Percentiles rank a stretch among this genome's conserved stretches.
These are phyloP conservation scores for Dascyllus trimaculatus DNA, from an alignment of 2,113 vertebrate species.

Conservation along the genomic window DNA sequence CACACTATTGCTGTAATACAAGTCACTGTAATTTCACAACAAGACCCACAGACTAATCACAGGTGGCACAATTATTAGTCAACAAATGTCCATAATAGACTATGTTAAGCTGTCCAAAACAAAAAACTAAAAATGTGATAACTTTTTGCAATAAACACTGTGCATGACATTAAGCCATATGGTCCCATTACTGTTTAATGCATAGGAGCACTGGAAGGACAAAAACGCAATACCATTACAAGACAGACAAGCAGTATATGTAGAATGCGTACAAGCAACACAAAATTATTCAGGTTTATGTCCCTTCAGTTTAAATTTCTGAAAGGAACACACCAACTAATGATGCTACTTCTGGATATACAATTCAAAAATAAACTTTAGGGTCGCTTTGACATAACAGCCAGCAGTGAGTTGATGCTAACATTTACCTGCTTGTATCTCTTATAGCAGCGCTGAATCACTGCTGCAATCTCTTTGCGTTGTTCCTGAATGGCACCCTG, in stretches of 20 bases:
- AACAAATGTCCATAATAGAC: not conserved
- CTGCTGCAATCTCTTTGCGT: constrained; percentile 94
- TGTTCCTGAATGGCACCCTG: constrained; percentile 96
- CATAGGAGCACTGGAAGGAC: not conserved
- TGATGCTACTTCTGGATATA: not conserved
- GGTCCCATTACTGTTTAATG: not conserved
- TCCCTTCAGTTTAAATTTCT: not conserved
- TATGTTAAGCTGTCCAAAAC: too few species aligned
- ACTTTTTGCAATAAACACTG: not conserved
- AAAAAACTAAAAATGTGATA: not conserved
- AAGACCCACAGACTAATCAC: not conserved
- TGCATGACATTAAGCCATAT: not conserved
- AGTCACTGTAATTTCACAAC: too few species aligned
- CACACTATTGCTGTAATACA: too few species aligned
- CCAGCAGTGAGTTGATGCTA: constrained; percentile 13
- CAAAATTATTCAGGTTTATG: not conserved
- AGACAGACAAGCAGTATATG: not conserved
- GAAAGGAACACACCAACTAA: not conserved
- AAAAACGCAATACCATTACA: not conserved
- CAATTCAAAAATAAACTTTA: not conserved
- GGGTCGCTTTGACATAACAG: not conserved
- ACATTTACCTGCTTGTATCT: constrained; percentile 95
- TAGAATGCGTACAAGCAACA: not conserved
- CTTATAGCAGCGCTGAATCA: constrained; percentile 97
- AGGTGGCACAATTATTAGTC: not conserved